Conservation (phyloP, 1,140 invertebrate genomes). For the Drosophila yakuba region DNA sequence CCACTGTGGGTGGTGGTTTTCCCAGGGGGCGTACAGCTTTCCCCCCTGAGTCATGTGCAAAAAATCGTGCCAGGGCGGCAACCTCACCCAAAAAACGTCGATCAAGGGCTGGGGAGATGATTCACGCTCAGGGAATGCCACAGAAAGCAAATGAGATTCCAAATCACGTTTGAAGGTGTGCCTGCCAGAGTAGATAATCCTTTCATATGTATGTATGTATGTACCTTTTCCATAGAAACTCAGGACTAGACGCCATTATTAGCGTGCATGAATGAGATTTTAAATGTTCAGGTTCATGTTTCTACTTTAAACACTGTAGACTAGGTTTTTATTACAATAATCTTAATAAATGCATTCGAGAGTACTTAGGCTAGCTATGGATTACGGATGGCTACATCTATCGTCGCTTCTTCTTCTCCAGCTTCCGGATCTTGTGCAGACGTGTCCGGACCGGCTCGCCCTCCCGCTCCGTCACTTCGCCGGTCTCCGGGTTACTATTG, state of each 20-base stretch:
- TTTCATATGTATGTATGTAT: no score
- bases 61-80: slow-evolving; percentile 37
- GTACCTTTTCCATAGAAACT: no score
- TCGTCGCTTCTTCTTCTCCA: slow-evolving; percentile 80
- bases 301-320: background rate
- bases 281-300: no score
- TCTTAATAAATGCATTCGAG: slow-evolving; percentile 44
- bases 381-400: slow-evolving; percentile 35
- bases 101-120: slow-evolving; percentile 11
- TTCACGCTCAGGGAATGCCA: slow-evolving; percentile 1
- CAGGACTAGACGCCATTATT: no score
- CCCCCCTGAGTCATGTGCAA: slow-evolving; percentile 72
- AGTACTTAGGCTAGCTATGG: slow-evolving; percentile 21
- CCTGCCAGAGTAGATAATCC: background rate
- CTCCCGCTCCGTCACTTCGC: slow-evolving; percentile 43
- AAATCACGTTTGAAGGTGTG: background rate
- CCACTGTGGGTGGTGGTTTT: background rate
- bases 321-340: slow-evolving; percentile 5
- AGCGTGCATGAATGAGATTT: no score
- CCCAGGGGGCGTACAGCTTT: slow-evolving; percentile 38
- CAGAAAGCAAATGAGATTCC: background rate
- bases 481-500: slow-evolving; percentile 30
- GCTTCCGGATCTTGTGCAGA: slow-evolving; percentile 76
- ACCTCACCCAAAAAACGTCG: slow-evolving; percentile 1
- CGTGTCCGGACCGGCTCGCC: slow-evolving; percentile 50